Conservation (phyloP, 2,797 vertebrate species). For the Morelia viridis region DNA sequence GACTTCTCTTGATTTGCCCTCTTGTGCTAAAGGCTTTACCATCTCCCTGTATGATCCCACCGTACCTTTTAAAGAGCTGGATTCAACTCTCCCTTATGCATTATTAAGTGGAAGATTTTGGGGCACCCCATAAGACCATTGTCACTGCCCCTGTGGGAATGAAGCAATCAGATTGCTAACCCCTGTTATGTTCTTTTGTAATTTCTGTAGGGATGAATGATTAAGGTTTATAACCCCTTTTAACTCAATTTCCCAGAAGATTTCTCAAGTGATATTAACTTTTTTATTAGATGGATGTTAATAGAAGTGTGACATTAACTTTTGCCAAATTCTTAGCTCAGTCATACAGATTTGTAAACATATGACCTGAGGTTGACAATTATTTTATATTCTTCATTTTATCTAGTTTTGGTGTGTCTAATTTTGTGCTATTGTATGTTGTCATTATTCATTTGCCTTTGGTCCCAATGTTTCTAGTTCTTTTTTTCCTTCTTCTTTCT, state of each 20-base stretch:
- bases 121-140: neutral
- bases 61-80: neutral
- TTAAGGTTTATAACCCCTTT: slow-evolving; percentile 1
- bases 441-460: neutral
- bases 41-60: neutral
- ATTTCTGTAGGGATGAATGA: neutral
- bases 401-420: neutral
- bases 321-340: neutral
- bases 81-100: neutral
- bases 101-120: neutral
- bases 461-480: neutral
- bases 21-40: neutral
- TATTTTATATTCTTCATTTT: neutral
- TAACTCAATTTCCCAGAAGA: neutral
- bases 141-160: neutral
- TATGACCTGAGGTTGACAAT: neutral
- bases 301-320: slow-evolving; percentile 2
- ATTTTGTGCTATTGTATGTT: neutral
- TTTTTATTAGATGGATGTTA: slow-evolving; percentile 4
- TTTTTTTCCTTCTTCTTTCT: neutral
- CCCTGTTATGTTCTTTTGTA: neutral
- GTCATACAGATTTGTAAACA: neutral
- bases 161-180: neutral
- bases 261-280: slow-evolving; percentile 1
- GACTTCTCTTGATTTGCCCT: neutral